Evolutionary conservation across 2,113 vertebrate species (phyloP).

Genomic region (Myotis lucifugus): DNA sequence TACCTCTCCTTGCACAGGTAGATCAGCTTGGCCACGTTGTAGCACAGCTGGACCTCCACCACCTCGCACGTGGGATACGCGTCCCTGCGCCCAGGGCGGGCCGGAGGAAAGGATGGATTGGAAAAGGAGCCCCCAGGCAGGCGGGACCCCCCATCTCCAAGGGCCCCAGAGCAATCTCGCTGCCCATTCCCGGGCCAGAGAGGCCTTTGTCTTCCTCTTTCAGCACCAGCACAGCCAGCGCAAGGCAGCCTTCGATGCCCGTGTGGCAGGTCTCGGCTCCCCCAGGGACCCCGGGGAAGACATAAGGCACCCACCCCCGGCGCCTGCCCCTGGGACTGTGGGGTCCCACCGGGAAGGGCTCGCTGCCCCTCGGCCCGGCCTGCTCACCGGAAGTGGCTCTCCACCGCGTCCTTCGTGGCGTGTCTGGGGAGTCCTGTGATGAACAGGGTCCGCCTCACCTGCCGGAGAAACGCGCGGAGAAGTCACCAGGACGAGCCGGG

Average conservation of each 20-base stretch:
- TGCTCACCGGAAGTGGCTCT: constrained; percentile 91
- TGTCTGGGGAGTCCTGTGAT: constrained; percentile 89
- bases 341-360: neutral
- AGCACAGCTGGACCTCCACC: constrained; percentile 89
- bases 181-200: neutral
- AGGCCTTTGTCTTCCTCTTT: neutral
- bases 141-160: neutral
- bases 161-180: neutral
- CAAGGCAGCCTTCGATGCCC: neutral
- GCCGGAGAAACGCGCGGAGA: constrained; percentile 19
- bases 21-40: constrained; percentile 91
- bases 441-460: constrained; percentile 93
- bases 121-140: neutral
- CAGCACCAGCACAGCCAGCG: neutral
- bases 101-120: neutral
- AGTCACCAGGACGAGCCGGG: neutral
- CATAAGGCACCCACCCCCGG: neutral
- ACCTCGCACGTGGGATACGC: constrained; percentile 92
- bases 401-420: constrained; percentile 85
- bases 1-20: constrained; percentile 91
- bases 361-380: neutral
- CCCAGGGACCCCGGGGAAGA: neutral
- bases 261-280: neutral
- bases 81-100: constrained; percentile 83
- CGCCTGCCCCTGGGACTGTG: neutral